Evolutionary conservation across 1,140 invertebrate genomes (phyloP).

Genomic region (Magallana angulata): DNA sequence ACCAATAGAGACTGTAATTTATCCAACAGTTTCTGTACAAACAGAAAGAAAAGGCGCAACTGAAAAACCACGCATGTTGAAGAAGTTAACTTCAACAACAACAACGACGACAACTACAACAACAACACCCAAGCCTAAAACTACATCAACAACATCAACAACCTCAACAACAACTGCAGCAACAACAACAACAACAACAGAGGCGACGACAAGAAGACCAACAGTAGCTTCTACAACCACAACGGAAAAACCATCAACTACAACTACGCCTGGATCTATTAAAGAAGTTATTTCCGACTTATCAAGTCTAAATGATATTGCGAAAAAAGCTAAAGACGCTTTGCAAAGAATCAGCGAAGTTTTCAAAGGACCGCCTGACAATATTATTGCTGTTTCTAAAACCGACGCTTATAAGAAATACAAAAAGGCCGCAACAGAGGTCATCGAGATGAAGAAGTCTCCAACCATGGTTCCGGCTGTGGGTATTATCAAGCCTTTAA

Average conservation of each 20-base stretch:
- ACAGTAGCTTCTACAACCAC: background rate
- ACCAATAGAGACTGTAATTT: background rate
- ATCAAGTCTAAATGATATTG: background rate
- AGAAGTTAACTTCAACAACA: no score
- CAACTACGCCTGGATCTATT: background rate
- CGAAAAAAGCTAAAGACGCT: background rate
- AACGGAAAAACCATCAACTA: background rate
- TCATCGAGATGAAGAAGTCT: background rate
- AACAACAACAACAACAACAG: background rate
- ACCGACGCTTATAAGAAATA: conserved; percentile 25
- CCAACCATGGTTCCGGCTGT: conserved; percentile 8
- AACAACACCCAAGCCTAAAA: no score
- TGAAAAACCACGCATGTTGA: no score
- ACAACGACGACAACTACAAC: no score
- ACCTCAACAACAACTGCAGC: background rate
- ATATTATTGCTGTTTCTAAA: background rate
- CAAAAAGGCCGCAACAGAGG: background rate
- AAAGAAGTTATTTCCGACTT: background rate
- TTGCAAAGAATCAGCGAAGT: conserved; percentile 3
- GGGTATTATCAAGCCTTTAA: background rate
- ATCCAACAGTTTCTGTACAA: background rate
- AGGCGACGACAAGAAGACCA: background rate
- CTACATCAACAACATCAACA: background rate
- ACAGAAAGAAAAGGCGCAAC: no score
- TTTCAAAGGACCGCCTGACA: background rate